phyloP scores from a whole-genome alignment of 2,113 vertebrate genomes.

The Otus sunia region DNA sequence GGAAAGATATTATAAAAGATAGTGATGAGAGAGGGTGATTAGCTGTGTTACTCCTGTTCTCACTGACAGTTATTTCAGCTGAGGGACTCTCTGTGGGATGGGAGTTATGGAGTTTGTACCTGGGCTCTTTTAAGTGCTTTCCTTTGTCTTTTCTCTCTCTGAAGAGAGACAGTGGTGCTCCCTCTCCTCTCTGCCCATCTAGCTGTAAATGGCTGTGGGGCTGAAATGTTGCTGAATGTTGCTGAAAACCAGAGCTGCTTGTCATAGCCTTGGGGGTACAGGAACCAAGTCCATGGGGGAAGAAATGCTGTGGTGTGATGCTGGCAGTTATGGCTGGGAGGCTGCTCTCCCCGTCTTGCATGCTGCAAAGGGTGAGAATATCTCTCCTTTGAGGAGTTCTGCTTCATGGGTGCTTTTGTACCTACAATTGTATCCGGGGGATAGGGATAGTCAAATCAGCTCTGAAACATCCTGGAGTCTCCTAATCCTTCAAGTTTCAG shows the following conservation, averaged over 20 bases:
- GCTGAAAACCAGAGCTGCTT: not conserved
- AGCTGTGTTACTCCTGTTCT: not conserved
- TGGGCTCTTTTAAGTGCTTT: not conserved
- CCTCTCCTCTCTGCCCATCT: not conserved
- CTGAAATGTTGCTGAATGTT: not conserved
- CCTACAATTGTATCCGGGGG: not conserved
- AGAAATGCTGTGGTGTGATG: not conserved
- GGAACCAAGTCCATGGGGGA: accelerated
- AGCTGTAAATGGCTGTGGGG: not conserved
- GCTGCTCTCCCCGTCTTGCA: not conserved
- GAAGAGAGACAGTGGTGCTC: accelerated
- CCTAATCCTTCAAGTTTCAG: not conserved
- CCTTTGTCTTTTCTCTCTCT: not conserved
- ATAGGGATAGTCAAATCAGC: not conserved
- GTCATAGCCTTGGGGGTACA: no score
- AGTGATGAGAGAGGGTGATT: not conserved
- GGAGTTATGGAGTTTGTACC: not conserved
- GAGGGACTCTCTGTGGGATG: not conserved
- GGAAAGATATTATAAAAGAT: not conserved
- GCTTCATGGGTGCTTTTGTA: not conserved
- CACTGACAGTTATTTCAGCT: not conserved
- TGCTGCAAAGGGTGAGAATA: not conserved
- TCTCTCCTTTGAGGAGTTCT: not conserved
- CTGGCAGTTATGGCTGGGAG: not conserved
- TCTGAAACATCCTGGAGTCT: not conserved